These are phyloP conservation scores for Etheostoma cragini DNA, from an alignment of 2,113 vertebrate species.

Conservation along the genomic window DNA sequence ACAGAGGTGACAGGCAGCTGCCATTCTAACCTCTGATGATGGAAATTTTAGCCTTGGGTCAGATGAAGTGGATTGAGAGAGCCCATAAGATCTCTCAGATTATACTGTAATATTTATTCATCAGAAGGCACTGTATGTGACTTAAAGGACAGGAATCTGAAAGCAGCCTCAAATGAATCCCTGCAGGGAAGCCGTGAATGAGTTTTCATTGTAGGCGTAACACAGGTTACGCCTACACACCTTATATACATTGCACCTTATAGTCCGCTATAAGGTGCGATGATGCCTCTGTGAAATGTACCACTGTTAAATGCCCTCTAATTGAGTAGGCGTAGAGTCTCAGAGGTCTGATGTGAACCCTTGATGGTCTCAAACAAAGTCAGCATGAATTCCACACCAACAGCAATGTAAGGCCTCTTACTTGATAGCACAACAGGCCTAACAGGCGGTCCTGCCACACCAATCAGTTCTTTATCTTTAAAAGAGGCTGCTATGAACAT, in stretches of 20 bases:
- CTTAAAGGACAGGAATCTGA: conserved; percentile 26
- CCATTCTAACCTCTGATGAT: conserved; percentile 32
- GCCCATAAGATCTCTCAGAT: background rate
- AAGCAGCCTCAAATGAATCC: conserved; percentile 13
- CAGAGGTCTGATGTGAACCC: conserved; percentile 47
- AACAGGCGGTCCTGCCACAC: conserved; percentile 60
- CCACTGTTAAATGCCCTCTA: conserved; percentile 33
- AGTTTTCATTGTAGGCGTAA: conserved; percentile 42
- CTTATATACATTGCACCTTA: too few species aligned
- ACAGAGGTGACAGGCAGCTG: conserved; percentile 21
- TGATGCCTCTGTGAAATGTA: conserved; percentile 43
- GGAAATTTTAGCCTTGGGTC: conserved; percentile 23
- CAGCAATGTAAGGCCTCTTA: conserved; percentile 43
- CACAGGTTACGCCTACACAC: background rate
- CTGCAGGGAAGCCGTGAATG: conserved; percentile 35
- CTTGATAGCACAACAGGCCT: conserved; percentile 44
- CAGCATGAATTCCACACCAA: conserved; percentile 33
- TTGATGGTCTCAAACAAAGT: conserved; percentile 36
- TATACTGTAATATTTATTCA: conserved; percentile 26
- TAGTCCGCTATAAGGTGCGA: conserved; percentile 46
- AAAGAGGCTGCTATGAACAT: conserved; percentile 30
- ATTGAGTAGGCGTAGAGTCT: conserved; percentile 34
- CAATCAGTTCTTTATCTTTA: conserved; percentile 33
- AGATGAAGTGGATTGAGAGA: conserved; percentile 14
- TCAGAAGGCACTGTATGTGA: background rate